A percentile compares a stretch with the other conserved stretches of the same genome.
Conservation (phyloP, 2,113 vertebrate genomes). For the Esox niger region DNA sequence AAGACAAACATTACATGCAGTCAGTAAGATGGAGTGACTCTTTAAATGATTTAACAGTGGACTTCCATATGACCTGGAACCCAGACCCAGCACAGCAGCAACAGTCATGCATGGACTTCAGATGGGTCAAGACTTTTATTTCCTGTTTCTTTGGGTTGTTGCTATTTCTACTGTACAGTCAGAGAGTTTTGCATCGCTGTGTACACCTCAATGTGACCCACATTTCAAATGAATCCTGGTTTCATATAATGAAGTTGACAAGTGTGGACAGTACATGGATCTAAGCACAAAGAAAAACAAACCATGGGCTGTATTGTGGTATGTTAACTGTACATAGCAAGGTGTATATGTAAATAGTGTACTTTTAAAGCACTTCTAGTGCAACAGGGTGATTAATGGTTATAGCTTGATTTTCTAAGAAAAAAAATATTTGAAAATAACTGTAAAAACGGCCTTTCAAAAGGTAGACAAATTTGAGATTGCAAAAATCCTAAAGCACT, state of each 20-base stretch:
- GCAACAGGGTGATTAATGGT: conserved; percentile 55
- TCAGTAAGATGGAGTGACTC: conserved; percentile 20
- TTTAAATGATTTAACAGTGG: conserved; percentile 45
- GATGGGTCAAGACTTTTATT: conserved; percentile 4
- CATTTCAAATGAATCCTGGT: conserved; percentile 19
- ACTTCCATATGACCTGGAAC: conserved; percentile 34
- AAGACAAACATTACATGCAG: conserved; percentile 46
- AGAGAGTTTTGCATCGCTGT: background rate
- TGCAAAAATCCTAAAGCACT: background rate
- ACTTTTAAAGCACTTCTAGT: conserved; percentile 60
- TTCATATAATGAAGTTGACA: conserved; percentile 38
- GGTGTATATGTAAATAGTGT: conserved; percentile 66
- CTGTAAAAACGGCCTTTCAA: conserved; percentile 53
- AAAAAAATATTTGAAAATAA: conserved; percentile 35
- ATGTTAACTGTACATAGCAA: conserved; percentile 54
- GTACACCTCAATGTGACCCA: background rate
- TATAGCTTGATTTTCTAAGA: conserved; percentile 29
- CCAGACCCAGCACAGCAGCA: conserved; percentile 4
- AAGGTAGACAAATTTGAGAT: conserved; percentile 35
- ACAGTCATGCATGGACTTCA: conserved; percentile 9
- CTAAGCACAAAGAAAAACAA: conserved; percentile 68
- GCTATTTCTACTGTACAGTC: background rate
- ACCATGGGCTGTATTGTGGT: conserved; percentile 52
- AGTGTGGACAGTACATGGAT: conserved; percentile 53
- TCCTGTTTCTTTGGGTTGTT: conserved; percentile 10